A percentile compares a stretch with the other conserved stretches of the same genome.
Conservation (phyloP, 2,113 vertebrate genomes). For the Argyrosomus japonicus region DNA sequence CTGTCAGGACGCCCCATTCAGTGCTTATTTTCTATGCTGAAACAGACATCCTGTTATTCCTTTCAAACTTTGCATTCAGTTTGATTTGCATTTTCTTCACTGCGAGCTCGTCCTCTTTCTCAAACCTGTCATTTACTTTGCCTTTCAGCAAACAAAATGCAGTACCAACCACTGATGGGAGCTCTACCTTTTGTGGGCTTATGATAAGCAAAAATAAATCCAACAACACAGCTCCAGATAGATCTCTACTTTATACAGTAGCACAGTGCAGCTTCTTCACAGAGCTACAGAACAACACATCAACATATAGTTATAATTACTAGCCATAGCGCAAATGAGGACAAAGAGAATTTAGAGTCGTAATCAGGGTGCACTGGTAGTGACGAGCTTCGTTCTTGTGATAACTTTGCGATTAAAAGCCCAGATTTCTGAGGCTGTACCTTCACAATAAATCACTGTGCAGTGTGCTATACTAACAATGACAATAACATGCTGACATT, state of each 20-base stretch:
- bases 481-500: too few species aligned
- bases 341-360: not conserved
- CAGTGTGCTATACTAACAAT: too few species aligned
- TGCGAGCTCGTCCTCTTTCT: not conserved
- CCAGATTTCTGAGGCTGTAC: not conserved
- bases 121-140: conserved; percentile 36
- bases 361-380: not conserved
- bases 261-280: conserved; percentile 3
- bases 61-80: conserved; percentile 35
- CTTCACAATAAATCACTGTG: not conserved
- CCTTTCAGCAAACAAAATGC: conserved; percentile 20
- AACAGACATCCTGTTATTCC: conserved; percentile 26
- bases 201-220: conserved; percentile 31
- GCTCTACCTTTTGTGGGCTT: conserved; percentile 1
- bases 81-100: conserved; percentile 35
- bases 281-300: conserved; percentile 9
- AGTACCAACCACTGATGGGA: not conserved
- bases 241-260: not conserved
- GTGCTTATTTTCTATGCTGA: conserved; percentile 30
- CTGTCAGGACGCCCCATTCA: conserved; percentile 55
- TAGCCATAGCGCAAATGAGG: not conserved
- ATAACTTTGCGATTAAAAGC: not conserved
- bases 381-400: not conserved
- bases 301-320: not conserved
- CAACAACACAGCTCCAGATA: not conserved